These are phyloP conservation scores for Papilio elwesi DNA, from an alignment of 2,888 invertebrate species.

Conservation along the genomic window DNA sequence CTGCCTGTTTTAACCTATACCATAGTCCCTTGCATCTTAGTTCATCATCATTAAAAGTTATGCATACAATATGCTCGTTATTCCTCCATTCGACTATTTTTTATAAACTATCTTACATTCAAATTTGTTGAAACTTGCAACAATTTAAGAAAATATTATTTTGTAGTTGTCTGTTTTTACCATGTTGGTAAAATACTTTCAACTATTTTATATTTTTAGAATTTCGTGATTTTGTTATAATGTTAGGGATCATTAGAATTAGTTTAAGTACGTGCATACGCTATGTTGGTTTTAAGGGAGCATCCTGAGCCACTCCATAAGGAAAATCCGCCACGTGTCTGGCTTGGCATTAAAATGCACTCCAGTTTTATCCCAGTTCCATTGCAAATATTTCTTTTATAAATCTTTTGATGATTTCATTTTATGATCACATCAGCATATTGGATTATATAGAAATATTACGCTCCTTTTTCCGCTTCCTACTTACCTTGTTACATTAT, in stretches of 20 bases:
- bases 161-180: neutral
- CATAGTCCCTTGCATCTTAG: too few species aligned
- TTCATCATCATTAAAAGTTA: too few species aligned
- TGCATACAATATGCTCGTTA: too few species aligned
- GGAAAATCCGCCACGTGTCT: conserved; percentile 24
- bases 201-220: neutral
- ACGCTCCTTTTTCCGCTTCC: too few species aligned
- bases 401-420: conserved; percentile 4
- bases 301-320: neutral
- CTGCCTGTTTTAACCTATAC: too few species aligned
- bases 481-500: too few species aligned
- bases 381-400: conserved; percentile 20
- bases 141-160: neutral
- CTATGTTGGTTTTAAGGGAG: conserved; percentile 31
- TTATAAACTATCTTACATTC: neutral
- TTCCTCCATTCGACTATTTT: too few species aligned
- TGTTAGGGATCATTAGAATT: conserved; percentile 39
- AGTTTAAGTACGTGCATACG: conserved; percentile 15
- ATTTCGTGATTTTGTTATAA: conserved; percentile 31
- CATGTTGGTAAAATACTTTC: neutral
- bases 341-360: conserved; percentile 25
- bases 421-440: neutral
- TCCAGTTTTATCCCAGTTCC: conserved; percentile 11
- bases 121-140: neutral
- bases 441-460: neutral